Conservation (phyloP, 2,113 vertebrate species). For the Zootoca vivipara region DNA sequence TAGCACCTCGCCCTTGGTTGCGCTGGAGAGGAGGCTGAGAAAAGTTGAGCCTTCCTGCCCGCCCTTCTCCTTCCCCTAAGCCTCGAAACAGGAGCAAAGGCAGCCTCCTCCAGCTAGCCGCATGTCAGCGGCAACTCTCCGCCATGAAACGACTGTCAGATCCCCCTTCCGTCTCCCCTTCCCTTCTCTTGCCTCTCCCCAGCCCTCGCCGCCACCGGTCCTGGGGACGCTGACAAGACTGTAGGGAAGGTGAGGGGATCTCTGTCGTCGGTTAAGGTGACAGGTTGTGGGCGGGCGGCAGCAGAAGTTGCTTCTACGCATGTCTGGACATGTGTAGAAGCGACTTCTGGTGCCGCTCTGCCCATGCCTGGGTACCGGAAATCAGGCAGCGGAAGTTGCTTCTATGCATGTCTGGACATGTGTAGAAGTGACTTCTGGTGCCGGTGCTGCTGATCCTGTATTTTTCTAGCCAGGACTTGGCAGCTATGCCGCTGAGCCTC, state of each 20-base stretch:
- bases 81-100: slow-evolving; percentile 25
- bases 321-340: too few relatives aligned
- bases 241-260: slow-evolving; percentile 77
- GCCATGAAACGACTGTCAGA: slow-evolving; percentile 63
- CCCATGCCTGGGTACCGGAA: too few relatives aligned
- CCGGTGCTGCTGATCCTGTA: too few relatives aligned
- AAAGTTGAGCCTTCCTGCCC: slow-evolving; percentile 13
- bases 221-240: slow-evolving; percentile 78
- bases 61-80: neutral
- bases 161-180: slow-evolving; percentile 54
- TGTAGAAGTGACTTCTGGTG: too few relatives aligned
- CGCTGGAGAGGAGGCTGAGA: slow-evolving; percentile 8
- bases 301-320: too few relatives aligned
- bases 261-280: neutral
- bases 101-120: slow-evolving; percentile 42
- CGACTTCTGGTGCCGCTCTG: too few relatives aligned
- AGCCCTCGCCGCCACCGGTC: slow-evolving; percentile 68
- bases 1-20: slow-evolving; percentile 22
- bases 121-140: slow-evolving; percentile 7
- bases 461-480: too few relatives aligned
- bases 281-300: rapidly evolving
- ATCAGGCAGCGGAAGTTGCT: too few relatives aligned
- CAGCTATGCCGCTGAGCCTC: too few relatives aligned
- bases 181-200: slow-evolving; percentile 71
- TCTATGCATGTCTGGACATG: too few relatives aligned